Evolutionary conservation across 2,113 vertebrate species (phyloP), one percentile per base, ranked within the genome.

Genomic region (Paradoxurus hermaphroditus): DNA sequence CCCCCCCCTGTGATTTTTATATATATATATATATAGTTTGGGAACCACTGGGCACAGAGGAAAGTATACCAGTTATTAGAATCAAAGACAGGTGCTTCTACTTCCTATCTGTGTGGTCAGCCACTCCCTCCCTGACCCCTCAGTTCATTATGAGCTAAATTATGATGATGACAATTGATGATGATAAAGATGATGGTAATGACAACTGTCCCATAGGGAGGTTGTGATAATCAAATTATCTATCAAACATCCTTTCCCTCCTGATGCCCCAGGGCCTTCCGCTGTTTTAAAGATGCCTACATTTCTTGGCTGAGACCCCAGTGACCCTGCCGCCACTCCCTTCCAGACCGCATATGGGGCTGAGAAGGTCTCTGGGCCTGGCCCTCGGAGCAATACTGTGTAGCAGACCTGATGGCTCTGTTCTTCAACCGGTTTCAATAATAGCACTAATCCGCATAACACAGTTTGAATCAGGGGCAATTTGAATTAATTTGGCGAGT

Each of bases 401-500:
- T 53, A 16, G 72, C 92, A 78, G 51, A 11, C 46, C 46, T 51
- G 34, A 21, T n/a, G 65, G 34, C 82, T 82, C 44, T 85, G 39
- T 94, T 94, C 81, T 94, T 41, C 88, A 89, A 11, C 72, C 79
- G 72, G 29, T 68, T 81, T 78, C 84, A 44, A 4, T 77, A 63
- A 49, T 44, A 90, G 62, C 31, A 70, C 34, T 16, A 39, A 93
- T 73, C 83, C 29, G 10, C 79, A 53, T 10, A 5, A 11, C 44
- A 8, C 77, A 83, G 53, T 51, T 83, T 77, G 51, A 85, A 89
- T 88, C 44, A 46, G 44, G 70, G 77, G 77, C 88, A 51, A 34
- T 94, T 90, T 86, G 92, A 96, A 88, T 95, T 63, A 72, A 78
- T 89, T 83, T 96, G 91, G 85, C 95, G 73, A 83, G 87, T 46